Conservation (phyloP, 2,888 invertebrate genomes). For the Campoplex capitator region DNA sequence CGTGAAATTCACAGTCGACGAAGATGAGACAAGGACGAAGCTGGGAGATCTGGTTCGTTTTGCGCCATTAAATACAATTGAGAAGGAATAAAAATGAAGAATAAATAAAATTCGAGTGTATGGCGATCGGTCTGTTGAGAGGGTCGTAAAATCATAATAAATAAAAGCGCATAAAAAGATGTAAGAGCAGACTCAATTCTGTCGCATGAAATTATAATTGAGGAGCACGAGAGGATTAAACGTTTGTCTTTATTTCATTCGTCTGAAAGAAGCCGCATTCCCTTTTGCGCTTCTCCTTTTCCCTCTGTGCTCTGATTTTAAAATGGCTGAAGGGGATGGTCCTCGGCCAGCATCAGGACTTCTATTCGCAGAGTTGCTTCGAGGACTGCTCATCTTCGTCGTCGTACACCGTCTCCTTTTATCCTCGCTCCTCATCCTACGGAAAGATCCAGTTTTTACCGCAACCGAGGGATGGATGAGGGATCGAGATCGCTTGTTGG, state of each 20-base stretch:
- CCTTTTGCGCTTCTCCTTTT: slow-evolving; percentile 59
- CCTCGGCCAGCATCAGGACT: slow-evolving; percentile 68
- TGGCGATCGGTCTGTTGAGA: background rate
- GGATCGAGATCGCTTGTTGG: slow-evolving; percentile 65
- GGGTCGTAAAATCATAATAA: background rate
- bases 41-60: slow-evolving; percentile 10
- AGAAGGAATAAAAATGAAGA: background rate
- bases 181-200: slow-evolving; percentile 43
- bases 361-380: slow-evolving; percentile 69
- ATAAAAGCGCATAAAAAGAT: background rate
- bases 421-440: slow-evolving; percentile 41
- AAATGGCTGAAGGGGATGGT: slow-evolving; percentile 45
- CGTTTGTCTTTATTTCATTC: slow-evolving; percentile 80
- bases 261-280: background rate
- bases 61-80: slow-evolving; percentile 28
- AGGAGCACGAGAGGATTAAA: slow-evolving; percentile 80
- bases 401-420: slow-evolving; percentile 37
- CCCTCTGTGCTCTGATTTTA: slow-evolving; percentile 28
- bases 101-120: slow-evolving; percentile 1
- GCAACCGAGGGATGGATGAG: slow-evolving; percentile 64
- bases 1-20: background rate
- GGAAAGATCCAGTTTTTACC: slow-evolving; percentile 81
- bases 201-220: slow-evolving; percentile 80
- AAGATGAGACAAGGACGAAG: background rate
- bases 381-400: slow-evolving; percentile 48